These are phyloP conservation scores for Crossaster papposus DNA, from an alignment of 53 echinoderm and acorn worm genomes.

Conservation along the genomic window DNA sequence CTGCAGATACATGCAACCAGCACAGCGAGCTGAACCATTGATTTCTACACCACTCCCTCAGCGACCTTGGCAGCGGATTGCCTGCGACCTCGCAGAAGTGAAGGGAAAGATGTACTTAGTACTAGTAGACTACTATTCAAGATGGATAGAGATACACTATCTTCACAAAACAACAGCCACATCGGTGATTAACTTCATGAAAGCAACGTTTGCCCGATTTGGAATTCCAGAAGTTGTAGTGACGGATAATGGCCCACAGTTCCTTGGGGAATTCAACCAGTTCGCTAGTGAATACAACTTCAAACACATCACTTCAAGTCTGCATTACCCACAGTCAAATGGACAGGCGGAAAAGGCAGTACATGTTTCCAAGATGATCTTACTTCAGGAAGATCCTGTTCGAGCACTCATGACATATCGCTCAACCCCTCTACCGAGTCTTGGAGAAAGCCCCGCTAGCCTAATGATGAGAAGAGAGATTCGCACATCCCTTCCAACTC, in stretches of 20 bases:
- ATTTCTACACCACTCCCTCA: not conserved
- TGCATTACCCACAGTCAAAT: too few relatives aligned
- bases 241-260: conserved; percentile 65
- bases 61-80: conserved; percentile 42
- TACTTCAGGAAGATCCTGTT: too few relatives aligned
- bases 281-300: conserved; percentile 50
- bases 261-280: conserved; percentile 47
- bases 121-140: conserved; percentile 69
- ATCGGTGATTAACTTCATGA: conserved; percentile 55
- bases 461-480: too few relatives aligned
- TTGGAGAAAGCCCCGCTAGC: too few relatives aligned
- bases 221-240: conserved; percentile 59
- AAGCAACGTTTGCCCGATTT: conserved; percentile 57
- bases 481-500: too few relatives aligned
- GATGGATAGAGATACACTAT: conserved; percentile 62
- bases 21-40: conserved; percentile 35
- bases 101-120: conserved; percentile 33
- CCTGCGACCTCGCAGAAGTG: conserved; percentile 19
- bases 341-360: too few relatives aligned
- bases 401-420: too few relatives aligned
- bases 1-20: conserved; percentile 10
- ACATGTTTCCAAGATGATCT: too few relatives aligned
- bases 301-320: conserved; percentile 57
- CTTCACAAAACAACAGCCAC: conserved; percentile 23
- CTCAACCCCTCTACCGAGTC: too few relatives aligned